Evolutionary conservation across 2,888 invertebrate genomes (phyloP), one percentile per base, ranked within the genome.

Genomic region (Diarsia rubi): DNA sequence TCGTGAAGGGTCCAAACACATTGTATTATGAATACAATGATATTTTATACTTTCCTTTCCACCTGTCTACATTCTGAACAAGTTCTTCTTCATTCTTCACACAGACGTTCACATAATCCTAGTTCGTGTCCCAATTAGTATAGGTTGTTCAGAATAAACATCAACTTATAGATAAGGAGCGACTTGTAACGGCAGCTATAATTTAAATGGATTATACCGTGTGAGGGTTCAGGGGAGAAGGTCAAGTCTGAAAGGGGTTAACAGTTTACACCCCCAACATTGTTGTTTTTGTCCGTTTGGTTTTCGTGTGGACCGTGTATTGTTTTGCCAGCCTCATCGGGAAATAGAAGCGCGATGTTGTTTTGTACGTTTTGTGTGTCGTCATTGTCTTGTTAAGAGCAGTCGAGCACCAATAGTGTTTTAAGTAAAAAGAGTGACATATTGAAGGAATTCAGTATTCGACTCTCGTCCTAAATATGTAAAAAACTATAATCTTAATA

Each of bases 141-240:
- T 57, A 19, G 57, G 69, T 73, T 67, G 65, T 73, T 81, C 44
- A 59, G 37, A 64, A 62, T 72, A 82, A 85, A 85, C 83, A 82
- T 59, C 68, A 77, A 67, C 66, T 77, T 66, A n/a, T n/a, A 66
- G 45, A 74, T 79, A 69, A 70, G 63, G 21, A 63, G 60, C 37
- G 52, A 66, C 69, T 63, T 45, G 16, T 24, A 37, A 72, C 74
- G 44, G 21, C 21, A 45, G 54, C 66, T 68, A 62, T 59, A 69
- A 75, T 76, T 85, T 82, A 85, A 85, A 64, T 69, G 87, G 85
- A 87, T 87, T 86, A 86, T 79, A 85, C 83, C 60, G 42, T 27
- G 16, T 4, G 12, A n/a, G 6, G 9, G 31, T 16, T 6, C 5
- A 11, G 2, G 11, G 4, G 52, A 68, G 21, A 84, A 84, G 75